Base-by-base conservation (phyloP, 2,797 vertebrate species). In the Spondyliosoma cantharus region DNA sequence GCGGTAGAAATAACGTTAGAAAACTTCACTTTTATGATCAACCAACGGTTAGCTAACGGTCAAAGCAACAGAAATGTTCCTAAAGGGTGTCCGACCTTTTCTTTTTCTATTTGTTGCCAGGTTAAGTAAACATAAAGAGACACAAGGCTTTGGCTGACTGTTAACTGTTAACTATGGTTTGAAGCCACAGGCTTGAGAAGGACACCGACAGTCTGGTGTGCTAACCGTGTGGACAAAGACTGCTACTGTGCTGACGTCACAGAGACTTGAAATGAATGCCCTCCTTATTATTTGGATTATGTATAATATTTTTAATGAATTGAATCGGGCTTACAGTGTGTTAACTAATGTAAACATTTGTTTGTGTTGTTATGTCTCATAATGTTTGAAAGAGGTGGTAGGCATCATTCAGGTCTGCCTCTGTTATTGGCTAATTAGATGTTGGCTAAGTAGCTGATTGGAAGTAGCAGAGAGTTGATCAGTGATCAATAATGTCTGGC, bases 1-100 rank as follows among this genome's bases (percentile, higher is more conserved):
- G 76, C 19, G n/a, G 64, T 60, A 48, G n/a, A 37, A 25, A 20
- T 27, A 37, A 37, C 37, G 63, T 45, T 57, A 52, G 49, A 14
- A 37, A 22, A 11, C 11, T 6, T 24, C 67, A 54, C 29, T 12
- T 37, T 9, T 2, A 37, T n/a, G 11, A n/a, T 7, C 14, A 37
- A 37, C 32, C 32, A 37, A 9, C 32, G 32, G 7, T 37, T 32
- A 0, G 29, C 52, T 17, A n/a, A n/a, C 49, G 11, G 12, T 11
- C 58, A 58, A 20, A 54, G 19, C n/a, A 29, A n/a, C 24, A 65
- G n/a, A 29, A 5, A 14, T 53, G 15, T 12, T 3, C 15, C 7
- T 19, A 14, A 3, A 7, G 4, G 22, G 1, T 19, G 16, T 42
- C 7, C 11, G 9, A 37, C 37, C 37, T 37, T 32, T 32, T 6